phyloP scores from a whole-genome alignment of 2,797 vertebrate genomes.

The Luscinia luscinia region DNA sequence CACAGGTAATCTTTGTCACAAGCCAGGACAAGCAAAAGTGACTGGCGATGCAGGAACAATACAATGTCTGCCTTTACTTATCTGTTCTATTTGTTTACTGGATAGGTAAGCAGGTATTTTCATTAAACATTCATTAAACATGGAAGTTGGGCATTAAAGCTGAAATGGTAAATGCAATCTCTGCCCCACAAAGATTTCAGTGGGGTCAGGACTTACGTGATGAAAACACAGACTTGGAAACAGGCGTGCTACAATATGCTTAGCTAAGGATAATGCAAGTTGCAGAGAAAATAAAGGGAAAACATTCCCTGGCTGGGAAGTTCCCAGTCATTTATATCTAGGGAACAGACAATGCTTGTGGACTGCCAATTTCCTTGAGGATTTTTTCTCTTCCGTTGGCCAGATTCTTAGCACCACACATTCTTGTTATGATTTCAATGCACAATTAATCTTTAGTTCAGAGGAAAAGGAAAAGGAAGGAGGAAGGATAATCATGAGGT shows the following conservation, averaged over 20 bases:
- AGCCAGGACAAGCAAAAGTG: neutral
- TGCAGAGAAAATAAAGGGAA: slow-evolving; percentile 28
- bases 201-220: neutral
- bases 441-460: slow-evolving; percentile 54
- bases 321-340: slow-evolving; percentile 32
- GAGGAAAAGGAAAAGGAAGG: slow-evolving; percentile 65
- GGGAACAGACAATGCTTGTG: slow-evolving; percentile 28
- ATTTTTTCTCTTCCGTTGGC: slow-evolving; percentile 50
- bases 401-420: slow-evolving; percentile 3
- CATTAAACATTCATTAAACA: neutral
- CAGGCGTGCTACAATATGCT: neutral
- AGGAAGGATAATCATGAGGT: slow-evolving; percentile 52
- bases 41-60: neutral
- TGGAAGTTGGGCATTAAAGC: neutral
- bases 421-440: slow-evolving; percentile 49
- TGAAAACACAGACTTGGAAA: neutral
- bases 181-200: neutral
- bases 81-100: neutral
- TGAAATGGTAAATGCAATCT: neutral
- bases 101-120: neutral
- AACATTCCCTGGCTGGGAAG: slow-evolving; percentile 35
- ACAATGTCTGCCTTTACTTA: neutral
- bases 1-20: neutral
- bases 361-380: slow-evolving; percentile 58
- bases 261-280: slow-evolving; percentile 23